Conservation (phyloP, 30 jellyfish, hydroid and myxozoan genomes). For the Haliclystus octoradiatus region DNA sequence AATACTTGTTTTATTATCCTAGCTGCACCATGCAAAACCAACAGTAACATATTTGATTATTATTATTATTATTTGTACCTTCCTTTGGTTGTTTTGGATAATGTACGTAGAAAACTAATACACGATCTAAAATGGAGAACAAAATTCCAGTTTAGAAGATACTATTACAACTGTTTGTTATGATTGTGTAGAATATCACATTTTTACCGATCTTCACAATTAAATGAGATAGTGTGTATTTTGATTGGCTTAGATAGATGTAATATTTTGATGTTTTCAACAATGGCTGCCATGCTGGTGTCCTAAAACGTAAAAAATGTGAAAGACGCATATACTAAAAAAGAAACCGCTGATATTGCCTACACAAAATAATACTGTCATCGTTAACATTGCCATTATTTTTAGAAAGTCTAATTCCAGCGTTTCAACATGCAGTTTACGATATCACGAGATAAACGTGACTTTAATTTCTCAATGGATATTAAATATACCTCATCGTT, state of each 20-base stretch:
- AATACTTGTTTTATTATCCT: too few relatives aligned
- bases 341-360: not conserved
- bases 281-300: conserved; percentile 49
- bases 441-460: too few relatives aligned
- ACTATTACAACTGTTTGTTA: too few relatives aligned
- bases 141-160: not conserved
- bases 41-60: too few relatives aligned
- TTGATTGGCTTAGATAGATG: conserved; percentile 11
- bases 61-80: too few relatives aligned
- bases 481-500: too few relatives aligned
- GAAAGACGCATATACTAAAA: not conserved
- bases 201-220: conserved; percentile 55
- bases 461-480: too few relatives aligned
- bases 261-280: conserved; percentile 41
- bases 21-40: too few relatives aligned
- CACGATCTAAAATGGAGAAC: conserved; percentile 23
- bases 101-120: conserved; percentile 42
- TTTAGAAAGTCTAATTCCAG: too few relatives aligned
- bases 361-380: not conserved
- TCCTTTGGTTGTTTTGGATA: conserved; percentile 51
- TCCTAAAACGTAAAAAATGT: conserved; percentile 17
- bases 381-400: not conserved
- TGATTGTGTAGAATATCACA: not conserved
- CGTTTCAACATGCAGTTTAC: too few relatives aligned
- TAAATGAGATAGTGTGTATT: conserved; percentile 67